Evolutionary conservation across 2,797 vertebrate species (phyloP).

Genomic region (Craterocephalus amniculus): DNA sequence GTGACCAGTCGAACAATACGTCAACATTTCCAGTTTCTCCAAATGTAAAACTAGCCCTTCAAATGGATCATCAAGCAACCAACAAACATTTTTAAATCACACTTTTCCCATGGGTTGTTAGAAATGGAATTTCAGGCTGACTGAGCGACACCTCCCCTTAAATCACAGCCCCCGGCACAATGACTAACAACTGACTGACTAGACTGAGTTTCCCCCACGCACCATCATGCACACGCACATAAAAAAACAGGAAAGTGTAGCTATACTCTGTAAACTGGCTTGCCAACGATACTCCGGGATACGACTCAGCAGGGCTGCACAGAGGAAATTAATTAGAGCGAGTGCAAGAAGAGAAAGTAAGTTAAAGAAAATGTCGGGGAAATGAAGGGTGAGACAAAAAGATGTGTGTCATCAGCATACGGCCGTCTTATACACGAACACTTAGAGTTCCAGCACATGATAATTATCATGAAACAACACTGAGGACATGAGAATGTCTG

Average conservation of each 20-base stretch:
- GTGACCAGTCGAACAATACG: neutral
- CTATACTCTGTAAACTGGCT: neutral
- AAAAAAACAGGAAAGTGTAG: neutral
- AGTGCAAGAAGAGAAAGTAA: conserved; percentile 1
- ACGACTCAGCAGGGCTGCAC: conserved; percentile 14
- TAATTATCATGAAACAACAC: neutral
- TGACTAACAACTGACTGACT: conserved; percentile 56
- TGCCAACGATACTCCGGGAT: conserved; percentile 21
- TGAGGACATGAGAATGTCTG: neutral
- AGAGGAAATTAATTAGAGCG: conserved; percentile 24
- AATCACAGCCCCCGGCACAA: conserved; percentile 36
- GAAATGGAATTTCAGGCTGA: conserved; percentile 10
- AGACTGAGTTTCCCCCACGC: conserved; percentile 24
- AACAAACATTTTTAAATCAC: neutral
- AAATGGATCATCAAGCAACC: neutral
- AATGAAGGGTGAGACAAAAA: conserved; percentile 1
- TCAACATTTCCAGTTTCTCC: neutral
- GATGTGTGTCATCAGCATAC: conserved; percentile 9
- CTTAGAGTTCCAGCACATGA: conserved; percentile 5
- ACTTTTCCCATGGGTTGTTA: neutral
- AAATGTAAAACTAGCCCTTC: neutral
- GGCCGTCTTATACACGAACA: conserved; percentile 1
- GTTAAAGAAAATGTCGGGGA: neutral
- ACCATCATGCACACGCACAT: conserved; percentile 11
- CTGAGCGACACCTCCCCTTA: conserved; percentile 19